A percentile compares a stretch with the other conserved stretches of the same genome.
These are phyloP conservation scores for Branchinecta lindahli DNA, from an alignment of 1,140 invertebrate species.

Conservation along the genomic window DNA sequence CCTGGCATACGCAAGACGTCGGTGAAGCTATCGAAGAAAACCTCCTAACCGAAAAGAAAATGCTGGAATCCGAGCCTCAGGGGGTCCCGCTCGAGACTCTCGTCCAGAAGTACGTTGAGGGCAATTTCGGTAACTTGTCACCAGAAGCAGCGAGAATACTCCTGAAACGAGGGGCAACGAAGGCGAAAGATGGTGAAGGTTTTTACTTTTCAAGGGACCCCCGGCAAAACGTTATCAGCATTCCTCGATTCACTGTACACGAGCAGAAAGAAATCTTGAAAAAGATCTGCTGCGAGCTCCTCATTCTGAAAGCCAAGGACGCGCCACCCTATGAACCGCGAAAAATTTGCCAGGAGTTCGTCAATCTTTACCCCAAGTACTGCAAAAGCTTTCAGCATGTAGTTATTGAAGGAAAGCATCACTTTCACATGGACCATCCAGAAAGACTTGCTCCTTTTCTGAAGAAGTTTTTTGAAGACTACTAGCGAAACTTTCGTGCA, in stretches of 20 bases:
- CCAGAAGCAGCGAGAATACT: conserved; percentile 26
- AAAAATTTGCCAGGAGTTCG: conserved; percentile 21
- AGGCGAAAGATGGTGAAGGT: conserved; percentile 24
- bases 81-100: conserved; percentile 24
- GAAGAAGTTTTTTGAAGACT: conserved; percentile 29
- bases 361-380: conserved; percentile 19
- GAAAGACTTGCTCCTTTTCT: conserved; percentile 27
- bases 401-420: conserved; percentile 30
- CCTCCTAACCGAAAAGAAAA: conserved; percentile 22
- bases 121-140: conserved; percentile 23
- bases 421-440: conserved; percentile 32
- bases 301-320: conserved; percentile 25
- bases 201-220: conserved; percentile 23
- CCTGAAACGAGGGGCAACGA: conserved; percentile 25
- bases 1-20: background rate
- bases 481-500: no score
- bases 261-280: conserved; percentile 22
- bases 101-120: conserved; percentile 23
- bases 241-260: conserved; percentile 21
- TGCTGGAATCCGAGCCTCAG: conserved; percentile 17
- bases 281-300: conserved; percentile 24
- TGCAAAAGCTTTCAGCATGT: conserved; percentile 20
- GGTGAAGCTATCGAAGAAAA: conserved; percentile 19
- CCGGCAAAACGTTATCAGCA: conserved; percentile 18
- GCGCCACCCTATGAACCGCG: conserved; percentile 22